Conservation (phyloP, 2,113 vertebrate genomes). For the Nannobrachium achirus region DNA sequence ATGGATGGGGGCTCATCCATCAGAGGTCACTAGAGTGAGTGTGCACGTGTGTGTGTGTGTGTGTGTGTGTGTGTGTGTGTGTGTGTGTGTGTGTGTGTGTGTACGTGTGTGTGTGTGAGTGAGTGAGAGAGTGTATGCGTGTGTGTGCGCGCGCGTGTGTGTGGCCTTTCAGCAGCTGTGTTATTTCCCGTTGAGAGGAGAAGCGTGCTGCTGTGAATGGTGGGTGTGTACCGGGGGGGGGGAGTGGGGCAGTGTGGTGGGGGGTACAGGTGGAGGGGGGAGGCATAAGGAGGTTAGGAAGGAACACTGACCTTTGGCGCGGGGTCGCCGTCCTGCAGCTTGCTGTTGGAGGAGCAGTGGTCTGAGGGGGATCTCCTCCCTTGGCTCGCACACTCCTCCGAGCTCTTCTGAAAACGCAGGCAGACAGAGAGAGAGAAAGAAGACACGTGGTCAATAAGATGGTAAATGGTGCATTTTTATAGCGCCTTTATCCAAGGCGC, state of each 20-base stretch:
- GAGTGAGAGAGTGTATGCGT: not conserved
- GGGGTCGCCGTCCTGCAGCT: slow-evolving; percentile 64
- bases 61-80: slow-evolving; percentile 15
- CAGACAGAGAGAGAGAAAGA: slow-evolving; percentile 9
- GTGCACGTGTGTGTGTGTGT: slow-evolving; percentile 8
- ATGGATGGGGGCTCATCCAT: slow-evolving; percentile 62
- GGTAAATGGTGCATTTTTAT: too few species aligned
- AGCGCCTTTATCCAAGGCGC: too few species aligned
- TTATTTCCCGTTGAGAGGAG: slow-evolving; percentile 34
- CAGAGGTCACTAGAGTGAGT: slow-evolving; percentile 48
- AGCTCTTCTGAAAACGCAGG: slow-evolving; percentile 66
- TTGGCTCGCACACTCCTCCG: slow-evolving; percentile 71
- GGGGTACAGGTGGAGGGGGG: not conserved
- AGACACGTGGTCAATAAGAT: too few species aligned
- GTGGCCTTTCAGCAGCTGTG: too few species aligned
- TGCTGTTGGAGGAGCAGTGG: slow-evolving; percentile 64
- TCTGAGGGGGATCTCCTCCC: slow-evolving; percentile 66
- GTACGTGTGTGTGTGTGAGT: slow-evolving; percentile 4
- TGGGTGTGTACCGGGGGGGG: slow-evolving; percentile 2
- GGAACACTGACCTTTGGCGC: slow-evolving; percentile 68
- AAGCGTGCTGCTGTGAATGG: slow-evolving; percentile 44
- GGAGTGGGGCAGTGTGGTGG: slow-evolving; percentile 4
- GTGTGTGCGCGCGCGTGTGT: not conserved
- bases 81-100: slow-evolving; percentile 8
- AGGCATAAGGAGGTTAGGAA: not conserved